A percentile compares a stretch with the other conserved stretches of the same genome.
These are phyloP conservation scores for Drosophila chauvacae DNA, from an alignment of 1,140 invertebrate genomes.

Conservation along the genomic window DNA sequence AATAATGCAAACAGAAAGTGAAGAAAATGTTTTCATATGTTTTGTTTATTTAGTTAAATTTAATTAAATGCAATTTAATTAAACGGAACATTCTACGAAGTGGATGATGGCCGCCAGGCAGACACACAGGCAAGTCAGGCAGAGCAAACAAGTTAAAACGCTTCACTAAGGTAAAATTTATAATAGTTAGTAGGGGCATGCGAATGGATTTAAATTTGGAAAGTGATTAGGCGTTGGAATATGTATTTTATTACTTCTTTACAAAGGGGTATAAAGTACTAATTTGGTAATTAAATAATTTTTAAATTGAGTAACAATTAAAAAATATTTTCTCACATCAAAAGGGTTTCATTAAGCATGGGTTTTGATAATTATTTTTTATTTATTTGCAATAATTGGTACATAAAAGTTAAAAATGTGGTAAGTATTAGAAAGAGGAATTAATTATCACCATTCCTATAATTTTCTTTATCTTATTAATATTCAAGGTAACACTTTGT, in stretches of 20 bases:
- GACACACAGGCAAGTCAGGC: conserved; percentile 13
- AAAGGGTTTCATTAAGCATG: too few species aligned
- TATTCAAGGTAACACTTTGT: too few species aligned
- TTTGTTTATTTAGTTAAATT: conserved; percentile 72
- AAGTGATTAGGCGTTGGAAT: neutral
- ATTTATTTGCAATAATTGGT: too few species aligned
- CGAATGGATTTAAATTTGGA: neutral
- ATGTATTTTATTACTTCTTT: neutral
- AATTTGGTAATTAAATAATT: neutral
- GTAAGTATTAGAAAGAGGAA: too few species aligned
- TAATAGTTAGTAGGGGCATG: conserved; percentile 9
- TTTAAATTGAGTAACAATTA: neutral
- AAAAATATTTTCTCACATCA: neutral
- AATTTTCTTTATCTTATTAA: too few species aligned
- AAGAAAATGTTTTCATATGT: conserved; percentile 50
- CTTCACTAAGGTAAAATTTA: conserved; percentile 5
- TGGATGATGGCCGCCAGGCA: conserved; percentile 34
- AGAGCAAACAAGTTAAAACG: conserved; percentile 16
- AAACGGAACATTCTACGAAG: conserved; percentile 52
- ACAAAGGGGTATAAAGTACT: neutral
- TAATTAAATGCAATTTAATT: conserved; percentile 74
- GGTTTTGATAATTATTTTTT: too few species aligned
- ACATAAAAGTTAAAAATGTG: too few species aligned
- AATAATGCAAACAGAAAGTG: conserved; percentile 32
- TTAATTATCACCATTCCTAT: too few species aligned